phyloP scores from a whole-genome alignment of 2,888 invertebrate genomes.

The Eremobia ochroleuca region DNA sequence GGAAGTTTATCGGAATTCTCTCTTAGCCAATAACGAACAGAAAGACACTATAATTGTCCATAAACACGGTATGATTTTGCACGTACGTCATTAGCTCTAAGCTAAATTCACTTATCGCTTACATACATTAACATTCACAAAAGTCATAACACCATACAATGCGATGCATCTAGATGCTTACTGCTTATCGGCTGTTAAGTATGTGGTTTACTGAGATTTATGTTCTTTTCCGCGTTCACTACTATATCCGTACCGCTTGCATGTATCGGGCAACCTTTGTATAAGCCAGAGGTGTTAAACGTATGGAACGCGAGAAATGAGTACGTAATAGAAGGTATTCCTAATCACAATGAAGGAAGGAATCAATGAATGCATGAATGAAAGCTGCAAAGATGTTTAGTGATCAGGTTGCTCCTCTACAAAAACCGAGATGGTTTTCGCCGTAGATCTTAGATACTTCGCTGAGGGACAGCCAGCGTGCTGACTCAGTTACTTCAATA shows the following conservation, averaged over 20 bases:
- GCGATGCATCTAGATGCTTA: slow-evolving; percentile 16
- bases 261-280: slow-evolving; percentile 27
- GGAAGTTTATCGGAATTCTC: slow-evolving; percentile 32
- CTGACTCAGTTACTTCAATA: background rate
- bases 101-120: slow-evolving; percentile 4
- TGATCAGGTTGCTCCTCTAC: background rate
- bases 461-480: background rate
- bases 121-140: slow-evolving; percentile 8
- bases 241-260: slow-evolving; percentile 39
- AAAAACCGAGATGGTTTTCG: background rate
- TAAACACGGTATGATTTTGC: slow-evolving; percentile 9
- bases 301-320: background rate
- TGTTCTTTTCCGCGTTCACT: slow-evolving; percentile 56
- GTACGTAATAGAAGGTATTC: slow-evolving; percentile 12
- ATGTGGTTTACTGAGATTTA: slow-evolving; percentile 42
- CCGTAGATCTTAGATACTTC: too few species aligned
- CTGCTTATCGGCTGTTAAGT: slow-evolving; percentile 35
- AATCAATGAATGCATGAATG: background rate
- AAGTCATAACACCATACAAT: slow-evolving; percentile 9
- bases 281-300: slow-evolving; percentile 27
- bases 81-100: slow-evolving; percentile 3
- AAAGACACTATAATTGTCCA: background rate
- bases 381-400: background rate
- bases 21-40: slow-evolving; percentile 19
- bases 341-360: background rate